These are phyloP conservation scores for Setophaga kirtlandii DNA, from an alignment of 2,113 vertebrate genomes.

Conservation along the genomic window DNA sequence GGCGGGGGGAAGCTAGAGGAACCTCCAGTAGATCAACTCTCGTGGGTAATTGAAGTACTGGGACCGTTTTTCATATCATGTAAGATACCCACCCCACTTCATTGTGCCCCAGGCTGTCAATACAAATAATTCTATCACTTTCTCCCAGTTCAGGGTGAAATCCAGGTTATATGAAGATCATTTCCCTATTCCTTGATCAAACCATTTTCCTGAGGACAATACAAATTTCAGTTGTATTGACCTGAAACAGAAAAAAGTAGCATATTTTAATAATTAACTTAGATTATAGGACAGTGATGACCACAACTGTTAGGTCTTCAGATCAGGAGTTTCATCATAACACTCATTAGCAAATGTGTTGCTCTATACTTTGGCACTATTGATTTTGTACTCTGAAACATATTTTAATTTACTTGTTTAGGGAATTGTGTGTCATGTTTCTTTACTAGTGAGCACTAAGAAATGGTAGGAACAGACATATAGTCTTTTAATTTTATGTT, in stretches of 20 bases:
- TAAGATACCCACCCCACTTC: background rate
- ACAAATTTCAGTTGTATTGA: background rate
- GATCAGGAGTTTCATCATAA: background rate
- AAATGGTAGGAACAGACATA: background rate
- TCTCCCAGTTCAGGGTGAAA: background rate
- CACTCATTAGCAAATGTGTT: background rate
- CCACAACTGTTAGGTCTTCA: background rate
- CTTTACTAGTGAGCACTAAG: background rate
- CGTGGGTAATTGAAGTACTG: background rate
- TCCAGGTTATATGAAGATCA: background rate
- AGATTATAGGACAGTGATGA: background rate
- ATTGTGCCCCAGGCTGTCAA: background rate
- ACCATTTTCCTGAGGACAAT: background rate
- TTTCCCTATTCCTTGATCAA: background rate
- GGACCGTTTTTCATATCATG: background rate
- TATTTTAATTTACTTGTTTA: background rate
- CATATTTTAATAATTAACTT: background rate
- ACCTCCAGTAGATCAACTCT: fast-evolving
- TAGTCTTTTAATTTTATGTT: background rate
- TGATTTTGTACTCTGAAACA: background rate
- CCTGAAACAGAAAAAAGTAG: background rate
- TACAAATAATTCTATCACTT: background rate
- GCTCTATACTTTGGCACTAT: background rate
- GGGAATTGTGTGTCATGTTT: background rate
- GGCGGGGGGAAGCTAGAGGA: background rate